A percentile compares a stretch with the other conserved stretches of the same genome.
Evolutionary conservation across 2,888 invertebrate species (phyloP).

Genomic region (Pollenia amentaria): DNA sequence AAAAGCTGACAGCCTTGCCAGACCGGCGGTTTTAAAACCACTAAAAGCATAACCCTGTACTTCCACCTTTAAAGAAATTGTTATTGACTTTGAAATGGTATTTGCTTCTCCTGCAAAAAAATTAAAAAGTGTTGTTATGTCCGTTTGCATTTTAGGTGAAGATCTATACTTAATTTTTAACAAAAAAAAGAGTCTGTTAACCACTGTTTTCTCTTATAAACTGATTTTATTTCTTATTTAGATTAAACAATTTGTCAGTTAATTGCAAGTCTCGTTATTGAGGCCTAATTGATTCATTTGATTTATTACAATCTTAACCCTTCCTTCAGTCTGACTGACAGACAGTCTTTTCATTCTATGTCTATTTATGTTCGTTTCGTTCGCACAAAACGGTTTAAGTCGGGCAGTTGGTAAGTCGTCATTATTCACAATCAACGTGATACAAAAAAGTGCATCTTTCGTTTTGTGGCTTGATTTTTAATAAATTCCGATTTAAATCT

Average conservation of each 20-base stretch:
- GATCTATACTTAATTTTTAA: not conserved
- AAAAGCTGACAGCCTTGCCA: too few species aligned
- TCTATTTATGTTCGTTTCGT: constrained; percentile 32
- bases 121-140: too few species aligned
- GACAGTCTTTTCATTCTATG: constrained; percentile 20
- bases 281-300: constrained; percentile 53
- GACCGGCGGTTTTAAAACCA: too few species aligned
- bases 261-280: constrained; percentile 46
- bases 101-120: too few species aligned
- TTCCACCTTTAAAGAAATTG: too few species aligned
- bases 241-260: constrained; percentile 57
- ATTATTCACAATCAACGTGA: constrained; percentile 54
- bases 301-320: constrained; percentile 38
- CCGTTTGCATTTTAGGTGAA: too few species aligned
- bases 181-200: not conserved
- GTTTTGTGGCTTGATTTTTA: constrained; percentile 63
- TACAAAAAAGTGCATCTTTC: constrained; percentile 58
- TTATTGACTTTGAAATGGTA: too few species aligned
- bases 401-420: constrained; percentile 26
- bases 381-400: constrained; percentile 25
- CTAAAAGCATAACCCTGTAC: too few species aligned
- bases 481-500: constrained; percentile 68
- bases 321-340: constrained; percentile 1
- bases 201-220: not conserved
- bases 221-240: not conserved